phyloP scores from a whole-genome alignment of 2,888 invertebrate species.

The Meta bourneti region DNA sequence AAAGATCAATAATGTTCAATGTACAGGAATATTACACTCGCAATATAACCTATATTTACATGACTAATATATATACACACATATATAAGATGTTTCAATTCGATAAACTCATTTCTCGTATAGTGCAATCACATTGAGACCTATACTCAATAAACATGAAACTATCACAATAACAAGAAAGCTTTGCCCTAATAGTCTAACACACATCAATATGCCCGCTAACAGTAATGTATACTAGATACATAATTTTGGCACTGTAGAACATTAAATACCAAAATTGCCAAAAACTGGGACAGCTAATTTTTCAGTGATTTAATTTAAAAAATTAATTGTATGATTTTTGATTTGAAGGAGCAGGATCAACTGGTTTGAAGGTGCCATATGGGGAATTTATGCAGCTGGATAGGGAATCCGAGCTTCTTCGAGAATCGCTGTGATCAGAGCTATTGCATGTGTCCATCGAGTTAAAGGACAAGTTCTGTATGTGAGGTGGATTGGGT shows the following conservation, averaged over 20 bases:
- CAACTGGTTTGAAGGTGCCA: conserved; percentile 83
- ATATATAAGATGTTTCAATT: neutral
- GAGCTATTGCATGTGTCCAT: conserved; percentile 78
- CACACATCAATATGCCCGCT: neutral
- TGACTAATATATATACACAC: conserved; percentile 42
- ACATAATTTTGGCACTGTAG: conserved; percentile 44
- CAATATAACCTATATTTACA: conserved; percentile 35
- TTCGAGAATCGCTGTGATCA: conserved; percentile 82
- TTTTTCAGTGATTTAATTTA: neutral
- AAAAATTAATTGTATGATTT: conserved; percentile 58
- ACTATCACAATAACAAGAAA: conserved; percentile 37
- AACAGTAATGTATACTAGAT: conserved; percentile 12
- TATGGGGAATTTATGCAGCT: conserved; percentile 84
- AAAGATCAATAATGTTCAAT: conserved; percentile 1
- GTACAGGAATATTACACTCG: conserved; percentile 39
- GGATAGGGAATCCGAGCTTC: conserved; percentile 84
- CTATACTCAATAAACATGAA: conserved; percentile 20
- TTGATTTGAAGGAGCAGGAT: conserved; percentile 78
- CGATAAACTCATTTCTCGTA: neutral
- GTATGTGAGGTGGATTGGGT: conserved; percentile 56
- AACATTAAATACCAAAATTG: conserved; percentile 6
- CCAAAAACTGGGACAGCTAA: neutral
- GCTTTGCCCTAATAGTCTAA: conserved; percentile 10
- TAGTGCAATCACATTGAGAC: neutral
- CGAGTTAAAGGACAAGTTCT: conserved; percentile 77